Conservation (phyloP, 2,113 vertebrate species). For the Plotosus lineatus region DNA sequence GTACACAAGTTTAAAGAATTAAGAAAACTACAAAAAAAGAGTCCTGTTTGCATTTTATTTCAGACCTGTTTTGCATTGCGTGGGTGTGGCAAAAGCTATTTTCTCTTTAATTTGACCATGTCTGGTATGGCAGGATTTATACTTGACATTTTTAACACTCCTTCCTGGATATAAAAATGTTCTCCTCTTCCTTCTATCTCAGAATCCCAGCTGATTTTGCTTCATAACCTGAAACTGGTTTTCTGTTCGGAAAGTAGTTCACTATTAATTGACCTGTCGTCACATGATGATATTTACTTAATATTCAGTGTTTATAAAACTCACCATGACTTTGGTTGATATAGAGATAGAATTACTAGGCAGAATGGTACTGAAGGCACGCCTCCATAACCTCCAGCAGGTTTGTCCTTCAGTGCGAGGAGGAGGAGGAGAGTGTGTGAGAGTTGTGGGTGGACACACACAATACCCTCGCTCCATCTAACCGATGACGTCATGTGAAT, state of each 20-base stretch:
- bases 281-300: background rate
- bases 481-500: conserved; percentile 18
- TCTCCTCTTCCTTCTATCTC: background rate
- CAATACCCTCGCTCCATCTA: background rate
- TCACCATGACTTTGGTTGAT: background rate
- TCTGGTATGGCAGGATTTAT: background rate
- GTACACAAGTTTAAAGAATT: background rate
- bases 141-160: background rate
- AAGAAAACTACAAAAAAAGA: background rate
- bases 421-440: conserved; percentile 2
- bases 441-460: background rate
- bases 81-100: background rate
- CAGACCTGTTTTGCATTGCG: background rate
- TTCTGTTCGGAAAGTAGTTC: background rate
- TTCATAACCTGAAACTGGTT: background rate
- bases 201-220: background rate
- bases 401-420: conserved; percentile 30
- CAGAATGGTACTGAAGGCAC: conserved; percentile 16
- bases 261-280: background rate
- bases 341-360: conserved; percentile 28
- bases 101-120: background rate
- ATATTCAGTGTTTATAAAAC: background rate
- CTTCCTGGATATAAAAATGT: background rate
- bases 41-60: background rate
- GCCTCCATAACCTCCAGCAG: conserved; percentile 3